Conservation (phyloP, 1,140 invertebrate genomes). For the Lepidurus couesii region DNA sequence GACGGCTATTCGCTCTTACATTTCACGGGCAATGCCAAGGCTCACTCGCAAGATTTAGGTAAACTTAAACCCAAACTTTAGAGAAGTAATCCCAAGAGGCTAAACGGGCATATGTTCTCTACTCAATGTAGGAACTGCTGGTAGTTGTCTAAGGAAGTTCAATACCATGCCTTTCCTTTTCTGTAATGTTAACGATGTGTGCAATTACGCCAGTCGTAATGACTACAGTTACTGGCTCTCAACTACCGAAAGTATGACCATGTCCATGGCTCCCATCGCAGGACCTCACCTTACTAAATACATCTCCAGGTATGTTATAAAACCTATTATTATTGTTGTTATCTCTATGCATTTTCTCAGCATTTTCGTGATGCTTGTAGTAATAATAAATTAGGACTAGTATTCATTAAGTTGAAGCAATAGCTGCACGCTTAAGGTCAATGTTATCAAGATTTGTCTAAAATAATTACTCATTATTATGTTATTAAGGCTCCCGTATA, state of each 20-base stretch:
- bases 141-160: slow-evolving; percentile 81
- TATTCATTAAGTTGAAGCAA: too few species aligned
- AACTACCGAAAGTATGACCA: slow-evolving; percentile 84
- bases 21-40: slow-evolving; percentile 82
- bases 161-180: slow-evolving; percentile 92
- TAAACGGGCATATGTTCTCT: too few species aligned
- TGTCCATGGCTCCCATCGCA: slow-evolving; percentile 78
- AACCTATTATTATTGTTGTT: slow-evolving; percentile 20
- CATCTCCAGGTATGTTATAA: slow-evolving; percentile 63
- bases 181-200: slow-evolving; percentile 83
- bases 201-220: slow-evolving; percentile 81
- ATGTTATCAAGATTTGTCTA: too few species aligned
- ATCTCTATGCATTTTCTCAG: too few species aligned
- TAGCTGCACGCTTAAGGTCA: too few species aligned
- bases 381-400: too few species aligned
- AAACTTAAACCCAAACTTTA: slow-evolving; percentile 37
- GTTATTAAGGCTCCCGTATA: too few species aligned
- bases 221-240: slow-evolving; percentile 94
- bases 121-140: slow-evolving; percentile 50
- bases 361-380: too few species aligned
- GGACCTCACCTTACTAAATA: slow-evolving; percentile 72
- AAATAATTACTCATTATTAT: too few species aligned
- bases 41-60: slow-evolving; percentile 92
- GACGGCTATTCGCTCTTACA: slow-evolving; percentile 92
- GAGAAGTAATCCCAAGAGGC: too few species aligned